Conservation (phyloP, 2,113 vertebrate species). For the Tychaedon coryphoeus region DNA sequence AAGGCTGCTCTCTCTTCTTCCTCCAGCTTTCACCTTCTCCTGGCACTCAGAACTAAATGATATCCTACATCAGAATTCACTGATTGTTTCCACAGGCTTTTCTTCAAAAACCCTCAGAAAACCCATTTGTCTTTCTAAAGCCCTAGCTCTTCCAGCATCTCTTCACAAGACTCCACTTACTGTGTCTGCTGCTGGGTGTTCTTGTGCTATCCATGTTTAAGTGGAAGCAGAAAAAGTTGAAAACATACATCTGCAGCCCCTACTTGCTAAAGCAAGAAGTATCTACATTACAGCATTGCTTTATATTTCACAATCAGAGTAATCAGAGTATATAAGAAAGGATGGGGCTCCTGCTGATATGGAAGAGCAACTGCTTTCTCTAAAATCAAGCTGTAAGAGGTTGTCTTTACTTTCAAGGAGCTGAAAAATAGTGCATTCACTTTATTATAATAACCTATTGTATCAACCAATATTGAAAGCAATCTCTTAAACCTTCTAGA, state of each 20-base stretch:
- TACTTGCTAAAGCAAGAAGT: background rate
- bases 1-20: background rate
- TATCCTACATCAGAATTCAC: background rate
- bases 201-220: background rate
- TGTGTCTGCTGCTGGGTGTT: background rate
- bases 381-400: constrained; percentile 43
- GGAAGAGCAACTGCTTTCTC: constrained; percentile 7
- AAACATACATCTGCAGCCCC: background rate
- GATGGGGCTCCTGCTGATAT: background rate
- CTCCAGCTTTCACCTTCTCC: background rate
- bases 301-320: constrained; percentile 24
- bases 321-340: constrained; percentile 8
- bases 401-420: background rate
- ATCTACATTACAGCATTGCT: background rate
- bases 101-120: background rate
- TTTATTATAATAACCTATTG: background rate
- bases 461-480: background rate
- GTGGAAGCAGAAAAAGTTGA: background rate
- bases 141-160: background rate
- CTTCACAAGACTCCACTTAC: background rate
- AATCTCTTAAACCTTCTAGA: background rate
- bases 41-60: background rate
- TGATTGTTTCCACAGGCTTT: background rate
- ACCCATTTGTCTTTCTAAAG: background rate
- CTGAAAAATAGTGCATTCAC: background rate